These are phyloP conservation scores for Meiosimyza platycephala DNA, from an alignment of 2,888 invertebrate genomes.

Conservation along the genomic window DNA sequence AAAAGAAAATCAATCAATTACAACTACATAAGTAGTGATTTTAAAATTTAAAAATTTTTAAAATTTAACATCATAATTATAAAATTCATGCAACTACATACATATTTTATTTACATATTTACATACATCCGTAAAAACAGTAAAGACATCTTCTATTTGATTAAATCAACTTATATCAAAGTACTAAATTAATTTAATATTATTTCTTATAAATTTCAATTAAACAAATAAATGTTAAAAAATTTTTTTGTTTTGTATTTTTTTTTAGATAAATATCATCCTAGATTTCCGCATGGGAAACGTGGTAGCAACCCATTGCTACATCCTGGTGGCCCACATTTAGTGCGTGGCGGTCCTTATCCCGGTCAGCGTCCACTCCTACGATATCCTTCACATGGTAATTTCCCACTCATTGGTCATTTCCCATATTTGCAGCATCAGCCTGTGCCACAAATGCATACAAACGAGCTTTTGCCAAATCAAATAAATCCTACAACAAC, in stretches of 20 bases:
- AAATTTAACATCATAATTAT: no score
- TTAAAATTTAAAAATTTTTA: no score
- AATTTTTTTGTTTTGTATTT: background rate
- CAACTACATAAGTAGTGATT: no score
- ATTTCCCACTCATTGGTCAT: constrained; percentile 53
- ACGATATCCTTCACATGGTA: constrained; percentile 60
- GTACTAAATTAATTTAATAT: background rate
- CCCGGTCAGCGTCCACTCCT: constrained; percentile 53
- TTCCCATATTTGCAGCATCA: constrained; percentile 42
- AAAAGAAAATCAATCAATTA: no score
- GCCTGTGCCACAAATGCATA: constrained; percentile 35
- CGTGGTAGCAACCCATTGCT: constrained; percentile 54
- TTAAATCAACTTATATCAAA: background rate
- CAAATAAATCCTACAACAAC: constrained; percentile 43
- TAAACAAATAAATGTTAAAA: background rate
- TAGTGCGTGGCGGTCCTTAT: constrained; percentile 53
- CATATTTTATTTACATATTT: background rate
- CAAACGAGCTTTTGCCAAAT: constrained; percentile 25
- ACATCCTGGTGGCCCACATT: constrained; percentile 50
- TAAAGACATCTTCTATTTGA: no score
- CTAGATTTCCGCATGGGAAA: constrained; percentile 49
- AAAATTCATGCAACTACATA: no score
- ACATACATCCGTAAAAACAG: background rate
- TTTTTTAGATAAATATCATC: constrained; percentile 53
- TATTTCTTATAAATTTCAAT: constrained; percentile 18